Percentiles rank a stretch among this genome's conserved stretches.
Conservation (phyloP, 1,140 invertebrate species). For the Phthorimaea operculella region DNA sequence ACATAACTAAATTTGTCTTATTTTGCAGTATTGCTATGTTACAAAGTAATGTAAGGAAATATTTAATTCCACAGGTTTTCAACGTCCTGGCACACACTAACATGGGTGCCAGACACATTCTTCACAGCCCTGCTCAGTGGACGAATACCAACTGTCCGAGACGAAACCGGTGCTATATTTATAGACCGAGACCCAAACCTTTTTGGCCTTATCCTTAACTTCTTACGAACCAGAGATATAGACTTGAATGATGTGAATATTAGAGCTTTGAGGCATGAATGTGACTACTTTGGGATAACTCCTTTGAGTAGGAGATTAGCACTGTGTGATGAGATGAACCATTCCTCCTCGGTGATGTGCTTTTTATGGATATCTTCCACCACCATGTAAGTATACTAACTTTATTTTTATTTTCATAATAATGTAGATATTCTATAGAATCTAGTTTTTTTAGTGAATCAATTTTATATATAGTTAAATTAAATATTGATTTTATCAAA, state of each 20-base stretch:
- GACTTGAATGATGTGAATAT: constrained; percentile 86
- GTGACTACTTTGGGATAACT: constrained; percentile 97
- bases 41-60: too few relatives aligned
- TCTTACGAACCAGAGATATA: constrained; percentile 90
- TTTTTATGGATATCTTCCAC: constrained; percentile 95
- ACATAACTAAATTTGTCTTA: too few relatives aligned
- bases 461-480: too few relatives aligned
- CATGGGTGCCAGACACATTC: constrained; percentile 92
- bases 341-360: constrained; percentile 96
- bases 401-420: too few relatives aligned
- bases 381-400: constrained; percentile 76
- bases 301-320: constrained; percentile 91
- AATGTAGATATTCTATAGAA: too few relatives aligned
- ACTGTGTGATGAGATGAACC: constrained; percentile 93
- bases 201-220: constrained; percentile 94
- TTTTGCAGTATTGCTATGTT: too few relatives aligned
- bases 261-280: constrained; percentile 88
- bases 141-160: constrained; percentile 87
- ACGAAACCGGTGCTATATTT: constrained; percentile 96
- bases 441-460: too few relatives aligned
- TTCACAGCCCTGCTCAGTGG: constrained; percentile 93
- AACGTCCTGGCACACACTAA: constrained; percentile 93
- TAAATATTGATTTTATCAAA: too few relatives aligned
- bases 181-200: constrained; percentile 96
- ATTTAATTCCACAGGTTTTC: constrained; percentile 80